Evolutionary conservation across 1,140 invertebrate species (phyloP).

Genomic region (Sarcophaga peregrina): DNA sequence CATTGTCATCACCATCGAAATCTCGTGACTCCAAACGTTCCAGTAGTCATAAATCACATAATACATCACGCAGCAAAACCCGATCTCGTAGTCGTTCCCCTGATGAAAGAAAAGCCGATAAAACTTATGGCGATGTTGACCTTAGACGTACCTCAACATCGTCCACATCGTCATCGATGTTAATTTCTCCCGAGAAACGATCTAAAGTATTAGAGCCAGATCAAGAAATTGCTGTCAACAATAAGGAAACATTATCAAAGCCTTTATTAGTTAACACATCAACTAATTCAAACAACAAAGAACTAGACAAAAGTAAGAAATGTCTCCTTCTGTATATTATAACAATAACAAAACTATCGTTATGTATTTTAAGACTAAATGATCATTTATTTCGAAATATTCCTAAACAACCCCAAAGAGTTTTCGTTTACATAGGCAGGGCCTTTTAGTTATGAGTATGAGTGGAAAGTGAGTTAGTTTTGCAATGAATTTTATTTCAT

Average conservation of each 20-base stretch:
- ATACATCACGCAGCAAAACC: neutral
- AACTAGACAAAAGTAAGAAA: conserved; percentile 65
- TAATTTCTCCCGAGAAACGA: conserved; percentile 37
- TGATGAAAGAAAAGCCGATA: neutral
- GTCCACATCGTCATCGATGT: conserved; percentile 1
- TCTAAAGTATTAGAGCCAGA: conserved; percentile 11
- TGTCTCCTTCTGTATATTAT: conserved; percentile 4
- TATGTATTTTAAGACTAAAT: neutral
- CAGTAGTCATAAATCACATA: conserved; percentile 48
- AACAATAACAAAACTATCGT: neutral
- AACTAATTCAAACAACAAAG: conserved; percentile 46
- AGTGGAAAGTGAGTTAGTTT: neutral
- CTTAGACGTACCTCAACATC: conserved; percentile 44
- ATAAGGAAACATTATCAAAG: neutral
- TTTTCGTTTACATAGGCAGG: neutral
- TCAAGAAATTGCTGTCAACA: neutral
- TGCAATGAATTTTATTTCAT: neutral
- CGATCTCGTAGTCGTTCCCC: conserved; percentile 62
- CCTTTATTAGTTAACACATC: neutral
- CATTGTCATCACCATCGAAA: conserved; percentile 53
- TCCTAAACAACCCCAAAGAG: conserved; percentile 8
- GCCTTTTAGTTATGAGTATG: neutral
- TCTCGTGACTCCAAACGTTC: conserved; percentile 52
- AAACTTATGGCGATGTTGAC: conserved; percentile 52
- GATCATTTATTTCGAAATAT: neutral